Percentiles rank a stretch among this genome's conserved stretches.
These are phyloP conservation scores for Agrochola lota DNA, from an alignment of 2,888 invertebrate genomes.

Conservation along the genomic window DNA sequence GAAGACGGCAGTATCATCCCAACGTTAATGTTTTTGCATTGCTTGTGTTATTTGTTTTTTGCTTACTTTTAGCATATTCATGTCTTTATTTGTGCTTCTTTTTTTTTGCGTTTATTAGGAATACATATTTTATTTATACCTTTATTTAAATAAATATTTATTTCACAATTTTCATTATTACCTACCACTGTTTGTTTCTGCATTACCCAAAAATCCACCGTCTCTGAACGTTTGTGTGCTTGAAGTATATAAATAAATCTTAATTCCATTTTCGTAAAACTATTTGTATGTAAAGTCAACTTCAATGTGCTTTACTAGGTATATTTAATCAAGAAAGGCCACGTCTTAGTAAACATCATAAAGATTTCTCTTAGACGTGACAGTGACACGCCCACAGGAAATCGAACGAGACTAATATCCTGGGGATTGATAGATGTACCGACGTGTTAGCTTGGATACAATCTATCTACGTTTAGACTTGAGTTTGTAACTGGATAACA, in stretches of 20 bases:
- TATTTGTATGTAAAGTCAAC: not conserved
- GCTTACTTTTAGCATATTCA: too few species aligned
- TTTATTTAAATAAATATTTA: too few species aligned
- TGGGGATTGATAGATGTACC: conserved; percentile 21
- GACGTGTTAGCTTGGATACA: not conserved
- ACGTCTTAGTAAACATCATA: not conserved
- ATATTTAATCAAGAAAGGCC: not conserved
- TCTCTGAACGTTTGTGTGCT: too few species aligned
- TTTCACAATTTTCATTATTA: not conserved
- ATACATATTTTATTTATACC: too few species aligned
- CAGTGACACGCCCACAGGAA: conserved; percentile 26
- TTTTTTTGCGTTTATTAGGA: too few species aligned
- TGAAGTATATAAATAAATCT: not conserved
- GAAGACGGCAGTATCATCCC: not conserved
- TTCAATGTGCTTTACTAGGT: not conserved
- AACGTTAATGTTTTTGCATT: too few species aligned
- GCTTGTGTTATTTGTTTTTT: too few species aligned
- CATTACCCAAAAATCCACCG: too few species aligned
- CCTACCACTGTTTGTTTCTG: not conserved
- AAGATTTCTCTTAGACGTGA: conserved; percentile 24
- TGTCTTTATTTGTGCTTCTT: too few species aligned
- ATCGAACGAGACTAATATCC: conserved; percentile 33
- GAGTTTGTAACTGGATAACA: not conserved
- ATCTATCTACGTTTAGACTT: not conserved
- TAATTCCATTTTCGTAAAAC: not conserved